phyloP scores from a whole-genome alignment of 2,888 invertebrate species.

The Temnothorax unifasciatus region DNA sequence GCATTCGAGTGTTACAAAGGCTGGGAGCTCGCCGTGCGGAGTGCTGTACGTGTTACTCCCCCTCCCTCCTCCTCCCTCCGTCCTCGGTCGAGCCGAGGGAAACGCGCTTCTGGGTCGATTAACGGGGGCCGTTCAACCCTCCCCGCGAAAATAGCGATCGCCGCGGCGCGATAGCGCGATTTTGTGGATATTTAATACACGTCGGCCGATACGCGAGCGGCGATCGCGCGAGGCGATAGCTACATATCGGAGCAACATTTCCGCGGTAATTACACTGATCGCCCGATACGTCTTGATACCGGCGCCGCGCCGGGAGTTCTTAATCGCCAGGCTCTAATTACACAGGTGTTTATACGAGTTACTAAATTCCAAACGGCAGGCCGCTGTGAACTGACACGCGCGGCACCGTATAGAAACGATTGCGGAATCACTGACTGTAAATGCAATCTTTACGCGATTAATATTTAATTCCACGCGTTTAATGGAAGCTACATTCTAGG shows the following conservation, averaged over 20 bases:
- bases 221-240: slow-evolving; percentile 51
- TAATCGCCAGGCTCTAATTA: slow-evolving; percentile 50
- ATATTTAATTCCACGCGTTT: slow-evolving; percentile 40
- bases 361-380: slow-evolving; percentile 38
- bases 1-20: slow-evolving; percentile 52
- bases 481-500: slow-evolving; percentile 30
- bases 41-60: neutral
- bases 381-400: slow-evolving; percentile 11
- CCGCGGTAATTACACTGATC: slow-evolving; percentile 53
- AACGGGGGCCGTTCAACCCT: slow-evolving; percentile 45
- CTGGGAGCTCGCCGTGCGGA: neutral
- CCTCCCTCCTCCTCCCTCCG: neutral
- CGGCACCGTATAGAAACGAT: neutral
- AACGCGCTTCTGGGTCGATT: slow-evolving; percentile 53
- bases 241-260: slow-evolving; percentile 42
- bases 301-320: slow-evolving; percentile 36
- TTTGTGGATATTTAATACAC: slow-evolving; percentile 46
- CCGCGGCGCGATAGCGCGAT: slow-evolving; percentile 29
- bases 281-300: slow-evolving; percentile 50
- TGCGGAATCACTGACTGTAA: slow-evolving; percentile 31
- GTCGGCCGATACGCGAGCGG: slow-evolving; percentile 1
- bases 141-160: slow-evolving; percentile 30
- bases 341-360: slow-evolving; percentile 48
- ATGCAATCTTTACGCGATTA: slow-evolving; percentile 42
- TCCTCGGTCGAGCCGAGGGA: neutral